Percentiles rank a stretch among this genome's conserved stretches.
phyloP scores from a whole-genome alignment of 1,140 invertebrate genomes.

The Zaprionus taronus region DNA sequence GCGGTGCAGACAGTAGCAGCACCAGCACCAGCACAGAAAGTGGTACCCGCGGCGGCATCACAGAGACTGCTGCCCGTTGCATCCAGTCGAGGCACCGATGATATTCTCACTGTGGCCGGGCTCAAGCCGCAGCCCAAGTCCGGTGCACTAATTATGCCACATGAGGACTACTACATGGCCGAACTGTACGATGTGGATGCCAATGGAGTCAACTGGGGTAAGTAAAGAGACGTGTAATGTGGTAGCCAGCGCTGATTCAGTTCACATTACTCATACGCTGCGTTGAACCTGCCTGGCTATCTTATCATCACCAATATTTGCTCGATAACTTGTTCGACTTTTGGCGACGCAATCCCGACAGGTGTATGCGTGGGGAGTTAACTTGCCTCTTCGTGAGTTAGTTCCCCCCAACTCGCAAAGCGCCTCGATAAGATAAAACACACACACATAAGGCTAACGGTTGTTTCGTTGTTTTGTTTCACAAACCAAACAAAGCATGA shows the following conservation, averaged over 20 bases:
- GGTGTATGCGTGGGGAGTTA: constrained; percentile 35
- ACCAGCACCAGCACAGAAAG: neutral
- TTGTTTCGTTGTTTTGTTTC: constrained; percentile 51
- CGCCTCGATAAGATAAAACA: constrained; percentile 63
- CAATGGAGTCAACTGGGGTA: constrained; percentile 81
- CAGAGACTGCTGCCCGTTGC: constrained; percentile 28
- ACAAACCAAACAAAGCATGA: constrained; percentile 59
- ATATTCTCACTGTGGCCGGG: constrained; percentile 64
- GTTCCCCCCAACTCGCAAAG: constrained; percentile 5
- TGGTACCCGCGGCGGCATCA: constrained; percentile 43
- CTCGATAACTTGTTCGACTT: constrained; percentile 74
- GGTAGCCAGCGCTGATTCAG: constrained; percentile 52
- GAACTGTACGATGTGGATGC: constrained; percentile 72
- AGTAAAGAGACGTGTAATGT: constrained; percentile 36
- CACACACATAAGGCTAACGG: constrained; percentile 54
- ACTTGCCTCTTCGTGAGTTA: constrained; percentile 18
- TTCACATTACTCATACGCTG: constrained; percentile 73
- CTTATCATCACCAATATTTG: constrained; percentile 78
- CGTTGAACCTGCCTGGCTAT: constrained; percentile 45
- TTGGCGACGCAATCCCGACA: constrained; percentile 42
- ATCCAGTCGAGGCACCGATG: constrained; percentile 66
- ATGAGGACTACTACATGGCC: constrained; percentile 61
- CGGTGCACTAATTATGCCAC: constrained; percentile 63
- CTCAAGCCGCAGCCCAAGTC: constrained; percentile 61
- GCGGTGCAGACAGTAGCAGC: constrained; percentile 9